Percentiles rank a stretch among this genome's conserved stretches.
Conservation (phyloP, 1,140 invertebrate genomes). For the Pseudomyrmex pallidus region DNA sequence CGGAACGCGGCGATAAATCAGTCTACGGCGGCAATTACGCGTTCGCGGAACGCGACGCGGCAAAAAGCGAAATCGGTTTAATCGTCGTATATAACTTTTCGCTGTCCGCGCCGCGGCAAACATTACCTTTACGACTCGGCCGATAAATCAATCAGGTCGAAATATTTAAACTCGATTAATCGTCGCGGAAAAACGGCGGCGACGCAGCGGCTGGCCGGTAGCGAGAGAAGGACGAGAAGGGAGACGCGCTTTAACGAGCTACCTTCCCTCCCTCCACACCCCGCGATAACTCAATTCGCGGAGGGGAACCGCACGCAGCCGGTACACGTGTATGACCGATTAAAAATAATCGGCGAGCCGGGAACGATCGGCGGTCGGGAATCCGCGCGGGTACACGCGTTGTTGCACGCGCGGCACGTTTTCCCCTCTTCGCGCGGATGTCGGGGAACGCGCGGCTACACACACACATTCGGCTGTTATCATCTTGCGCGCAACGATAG, state of each 20-base stretch:
- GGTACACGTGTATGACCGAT: conserved; percentile 61
- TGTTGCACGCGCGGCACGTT: conserved; percentile 31
- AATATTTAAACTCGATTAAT: conserved; percentile 71
- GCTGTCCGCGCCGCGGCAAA: conserved; percentile 60
- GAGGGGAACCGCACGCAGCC: background rate
- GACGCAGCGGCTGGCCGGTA: background rate
- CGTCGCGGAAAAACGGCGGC: conserved; percentile 66
- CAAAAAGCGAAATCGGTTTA: conserved; percentile 56
- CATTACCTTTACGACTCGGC: conserved; percentile 52
- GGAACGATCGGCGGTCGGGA: conserved; percentile 59
- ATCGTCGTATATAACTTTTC: conserved; percentile 57
- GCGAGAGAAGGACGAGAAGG: background rate
- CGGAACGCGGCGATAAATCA: conserved; percentile 41
- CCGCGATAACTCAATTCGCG: conserved; percentile 64
- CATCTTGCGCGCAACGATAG: conserved; percentile 17
- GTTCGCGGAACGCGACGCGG: background rate
- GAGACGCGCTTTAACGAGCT: conserved; percentile 56
- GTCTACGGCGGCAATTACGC: conserved; percentile 52
- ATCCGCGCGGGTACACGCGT: conserved; percentile 32
- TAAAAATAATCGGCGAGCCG: conserved; percentile 66
- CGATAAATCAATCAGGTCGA: conserved; percentile 64
- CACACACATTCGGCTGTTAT: background rate
- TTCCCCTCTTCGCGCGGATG: conserved; percentile 6
- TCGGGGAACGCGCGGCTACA: background rate
- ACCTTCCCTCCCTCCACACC: background rate